Evolutionary conservation across 2,797 vertebrate species (phyloP), one percentile per base, ranked within the genome.

Genomic region (Sebastes trivittatus): DNA sequence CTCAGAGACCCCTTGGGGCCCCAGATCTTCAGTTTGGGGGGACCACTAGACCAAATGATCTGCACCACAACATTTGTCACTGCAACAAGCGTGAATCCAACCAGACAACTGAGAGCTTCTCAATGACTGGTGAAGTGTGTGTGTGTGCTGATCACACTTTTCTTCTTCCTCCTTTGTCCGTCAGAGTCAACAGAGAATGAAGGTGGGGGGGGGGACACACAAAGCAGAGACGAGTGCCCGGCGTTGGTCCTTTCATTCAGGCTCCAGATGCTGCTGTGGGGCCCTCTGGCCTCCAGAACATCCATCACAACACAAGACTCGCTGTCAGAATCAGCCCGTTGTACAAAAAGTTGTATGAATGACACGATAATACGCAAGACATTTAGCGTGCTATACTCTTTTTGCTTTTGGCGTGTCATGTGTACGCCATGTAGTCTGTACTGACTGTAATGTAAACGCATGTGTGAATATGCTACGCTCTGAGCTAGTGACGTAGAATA

Each of bases 201-300:
- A 6, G 59, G 36, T 42, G 5, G 8, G n/a, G 4, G 11, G 23
- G 38, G 23, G 13, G 6, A 18, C 3, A 46, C 42, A 83, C 70
- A 72, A 77, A 80, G 67, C 77, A 34, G 60, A 4, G 68, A 55
- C 34, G 52, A 80, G 77, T 46, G 77, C 61, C 60, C 11, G 11
- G 13, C 14, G 42, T 73, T 6, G 6, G 36, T 23, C 52, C 54
- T 52, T 73, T 81, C 60, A 79, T 62, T 73, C 63, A 71, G 76
- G 1, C 30, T 67, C 76, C 86, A 82, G 76, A 80, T 87, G 85
- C 82, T 74, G 69, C 61, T 46, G 60, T 0, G 18, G 32, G 71
- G 56, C 70, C 80, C 77, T 4, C 2, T 20, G 60, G 29, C 63
- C 69, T 20, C 68, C 5, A 13, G 20, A 68, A 6, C 72, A 55